A percentile compares a stretch with the other conserved stretches of the same genome.
These are phyloP conservation scores for Anguilla anguilla DNA, from an alignment of 2,797 vertebrate species.

Conservation along the genomic window DNA sequence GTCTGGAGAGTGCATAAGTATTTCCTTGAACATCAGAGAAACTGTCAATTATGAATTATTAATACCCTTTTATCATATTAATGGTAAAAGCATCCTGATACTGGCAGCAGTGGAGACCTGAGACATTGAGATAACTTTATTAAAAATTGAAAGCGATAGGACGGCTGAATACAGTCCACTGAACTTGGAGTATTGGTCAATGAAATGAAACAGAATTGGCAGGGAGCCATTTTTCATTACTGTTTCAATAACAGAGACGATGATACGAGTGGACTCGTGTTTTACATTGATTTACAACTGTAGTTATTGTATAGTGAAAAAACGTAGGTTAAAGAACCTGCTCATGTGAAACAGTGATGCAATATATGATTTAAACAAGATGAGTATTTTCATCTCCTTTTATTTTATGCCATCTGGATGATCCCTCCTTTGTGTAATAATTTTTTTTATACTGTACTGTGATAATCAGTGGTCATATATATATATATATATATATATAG, in stretches of 20 bases:
- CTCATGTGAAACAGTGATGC: background rate
- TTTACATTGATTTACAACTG: constrained; percentile 1
- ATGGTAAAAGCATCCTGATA: constrained; percentile 53
- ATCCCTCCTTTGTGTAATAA: background rate
- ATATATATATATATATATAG: background rate
- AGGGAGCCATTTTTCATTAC: background rate
- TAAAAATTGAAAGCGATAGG: constrained; percentile 36
- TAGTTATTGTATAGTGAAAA: background rate
- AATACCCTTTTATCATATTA: constrained; percentile 64
- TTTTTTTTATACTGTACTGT: background rate
- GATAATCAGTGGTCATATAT: background rate
- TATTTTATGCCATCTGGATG: too few species aligned
- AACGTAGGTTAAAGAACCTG: background rate
- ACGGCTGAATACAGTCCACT: constrained; percentile 15
- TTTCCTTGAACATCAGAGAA: constrained; percentile 55
- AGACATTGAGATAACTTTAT: constrained; percentile 44
- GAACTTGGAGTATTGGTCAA: constrained; percentile 11
- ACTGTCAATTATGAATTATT: constrained; percentile 63
- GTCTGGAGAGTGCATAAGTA: constrained; percentile 53
- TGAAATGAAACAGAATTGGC: background rate
- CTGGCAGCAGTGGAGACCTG: constrained; percentile 38
- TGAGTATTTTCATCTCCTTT: too few species aligned
- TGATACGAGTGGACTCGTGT: background rate
- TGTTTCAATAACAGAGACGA: background rate
- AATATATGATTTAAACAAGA: background rate